These are phyloP conservation scores for Drosophila cardini DNA, from an alignment of 1,140 invertebrate genomes.

Conservation along the genomic window DNA sequence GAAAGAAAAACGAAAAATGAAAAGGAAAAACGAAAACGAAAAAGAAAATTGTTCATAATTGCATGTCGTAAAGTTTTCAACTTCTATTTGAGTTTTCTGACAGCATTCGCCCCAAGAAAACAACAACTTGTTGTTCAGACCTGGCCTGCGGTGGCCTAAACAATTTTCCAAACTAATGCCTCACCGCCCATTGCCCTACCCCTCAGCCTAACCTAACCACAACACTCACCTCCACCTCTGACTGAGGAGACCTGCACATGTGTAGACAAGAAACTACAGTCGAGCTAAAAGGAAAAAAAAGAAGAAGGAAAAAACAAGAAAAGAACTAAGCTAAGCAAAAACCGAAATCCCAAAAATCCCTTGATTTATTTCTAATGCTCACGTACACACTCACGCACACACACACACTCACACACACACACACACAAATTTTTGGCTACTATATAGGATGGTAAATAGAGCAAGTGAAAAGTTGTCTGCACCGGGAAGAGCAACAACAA, in stretches of 20 bases:
- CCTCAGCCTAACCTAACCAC: neutral
- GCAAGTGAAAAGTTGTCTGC: slow-evolving; percentile 72
- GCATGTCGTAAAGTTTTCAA: slow-evolving; percentile 53
- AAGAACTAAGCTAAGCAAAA: slow-evolving; percentile 49
- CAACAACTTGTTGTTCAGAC: slow-evolving; percentile 71
- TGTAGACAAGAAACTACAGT: slow-evolving; percentile 13
- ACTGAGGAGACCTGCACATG: neutral
- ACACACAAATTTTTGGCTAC: neutral
- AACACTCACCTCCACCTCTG: neutral
- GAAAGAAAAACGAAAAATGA: neutral
- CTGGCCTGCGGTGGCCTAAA: slow-evolving; percentile 72
- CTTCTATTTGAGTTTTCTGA: slow-evolving; percentile 67
- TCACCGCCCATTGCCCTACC: slow-evolving; percentile 1
- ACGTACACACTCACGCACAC: slow-evolving; percentile 37
- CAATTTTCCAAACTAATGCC: slow-evolving; percentile 81
- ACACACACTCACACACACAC: slow-evolving; percentile 13
- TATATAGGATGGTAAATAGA: slow-evolving; percentile 69
- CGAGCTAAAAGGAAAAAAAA: neutral
- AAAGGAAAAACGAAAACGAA: slow-evolving; percentile 2
- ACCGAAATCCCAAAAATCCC: slow-evolving; percentile 79
- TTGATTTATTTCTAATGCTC: slow-evolving; percentile 80
- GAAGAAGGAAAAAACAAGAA: slow-evolving; percentile 40
- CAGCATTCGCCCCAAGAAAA: slow-evolving; percentile 35
- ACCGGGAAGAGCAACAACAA: slow-evolving; percentile 50
- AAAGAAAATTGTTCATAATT: slow-evolving; percentile 57